Conservation (phyloP, 2,113 vertebrate species). For the Eudyptes chrysolophus region DNA sequence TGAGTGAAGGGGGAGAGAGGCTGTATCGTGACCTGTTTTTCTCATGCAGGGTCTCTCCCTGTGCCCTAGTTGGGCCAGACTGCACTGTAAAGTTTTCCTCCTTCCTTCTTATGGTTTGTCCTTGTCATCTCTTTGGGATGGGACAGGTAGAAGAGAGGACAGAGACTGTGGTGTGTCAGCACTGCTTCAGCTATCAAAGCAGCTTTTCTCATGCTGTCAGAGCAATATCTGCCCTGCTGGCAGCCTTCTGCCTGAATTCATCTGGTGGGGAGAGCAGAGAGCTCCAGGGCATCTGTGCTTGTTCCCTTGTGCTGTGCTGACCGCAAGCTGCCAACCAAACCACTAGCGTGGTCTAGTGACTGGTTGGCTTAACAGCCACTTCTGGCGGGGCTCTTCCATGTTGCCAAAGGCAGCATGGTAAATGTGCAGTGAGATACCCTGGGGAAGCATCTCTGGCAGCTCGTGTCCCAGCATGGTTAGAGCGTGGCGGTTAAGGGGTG, state of each 20-base stretch:
- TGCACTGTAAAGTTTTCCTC: not conserved
- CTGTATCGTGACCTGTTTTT: not conserved
- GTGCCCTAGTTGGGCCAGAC: not conserved
- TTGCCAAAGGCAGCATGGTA: not conserved
- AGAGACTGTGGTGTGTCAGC: not conserved
- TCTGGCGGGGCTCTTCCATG: not conserved
- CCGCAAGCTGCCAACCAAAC: not conserved
- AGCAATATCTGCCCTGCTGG: not conserved
- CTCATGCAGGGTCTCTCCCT: not conserved
- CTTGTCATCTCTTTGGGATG: not conserved
- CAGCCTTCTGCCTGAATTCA: not conserved
- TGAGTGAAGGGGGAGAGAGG: slow-evolving; percentile 28
- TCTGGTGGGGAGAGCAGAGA: not conserved
- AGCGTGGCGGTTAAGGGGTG: not conserved
- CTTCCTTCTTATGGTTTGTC: not conserved
- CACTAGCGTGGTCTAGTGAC: not conserved
- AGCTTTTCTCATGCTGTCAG: not conserved
- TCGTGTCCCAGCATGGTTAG: not conserved
- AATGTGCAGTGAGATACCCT: not conserved
- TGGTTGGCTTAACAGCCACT: not conserved
- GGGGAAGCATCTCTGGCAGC: not conserved
- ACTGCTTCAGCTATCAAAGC: not conserved
- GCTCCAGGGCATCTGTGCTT: not conserved
- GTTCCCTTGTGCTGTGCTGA: not conserved
- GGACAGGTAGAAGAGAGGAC: not conserved